These are phyloP conservation scores for Trematocara zebra DNA, from an alignment of 2,113 vertebrate genomes.

Conservation along the genomic window DNA sequence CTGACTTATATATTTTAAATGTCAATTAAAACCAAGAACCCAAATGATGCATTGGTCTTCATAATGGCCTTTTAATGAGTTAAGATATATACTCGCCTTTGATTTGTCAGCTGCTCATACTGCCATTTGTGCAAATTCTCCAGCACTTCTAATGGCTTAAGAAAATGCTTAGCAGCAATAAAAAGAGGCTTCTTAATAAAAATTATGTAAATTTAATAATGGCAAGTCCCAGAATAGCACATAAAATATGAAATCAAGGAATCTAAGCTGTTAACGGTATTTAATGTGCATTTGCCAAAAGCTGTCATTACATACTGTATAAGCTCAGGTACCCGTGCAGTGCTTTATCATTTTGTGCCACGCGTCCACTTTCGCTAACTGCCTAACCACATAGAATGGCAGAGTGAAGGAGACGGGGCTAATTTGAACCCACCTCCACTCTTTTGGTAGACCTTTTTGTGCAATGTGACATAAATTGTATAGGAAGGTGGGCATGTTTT, in stretches of 20 bases:
- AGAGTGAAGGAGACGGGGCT: conserved; percentile 17
- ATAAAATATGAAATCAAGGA: neutral
- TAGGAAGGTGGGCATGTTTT: conserved; percentile 34
- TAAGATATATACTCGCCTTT: conserved; percentile 54
- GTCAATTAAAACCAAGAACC: conserved; percentile 65
- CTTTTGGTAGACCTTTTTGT: conserved; percentile 17
- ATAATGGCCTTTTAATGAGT: conserved; percentile 73
- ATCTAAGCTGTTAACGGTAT: neutral
- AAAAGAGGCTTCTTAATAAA: conserved; percentile 30
- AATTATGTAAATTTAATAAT: conserved; percentile 30
- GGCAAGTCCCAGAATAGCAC: neutral
- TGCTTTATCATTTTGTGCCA: neutral
- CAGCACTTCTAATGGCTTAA: conserved; percentile 13
- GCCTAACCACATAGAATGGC: neutral
- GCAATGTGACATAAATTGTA: conserved; percentile 31
- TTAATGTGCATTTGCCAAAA: neutral
- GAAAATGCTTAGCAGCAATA: conserved; percentile 13
- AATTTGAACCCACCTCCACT: conserved; percentile 20
- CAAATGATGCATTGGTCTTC: conserved; percentile 67
- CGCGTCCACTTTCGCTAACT: neutral
- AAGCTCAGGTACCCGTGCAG: neutral
- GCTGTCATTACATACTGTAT: neutral
- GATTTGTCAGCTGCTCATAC: conserved; percentile 53
- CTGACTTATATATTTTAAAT: conserved; percentile 71
- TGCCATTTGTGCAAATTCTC: conserved; percentile 17